Base-by-base conservation (phyloP, 2,888 invertebrate species). In the Ecdyonurus torrentis region DNA sequence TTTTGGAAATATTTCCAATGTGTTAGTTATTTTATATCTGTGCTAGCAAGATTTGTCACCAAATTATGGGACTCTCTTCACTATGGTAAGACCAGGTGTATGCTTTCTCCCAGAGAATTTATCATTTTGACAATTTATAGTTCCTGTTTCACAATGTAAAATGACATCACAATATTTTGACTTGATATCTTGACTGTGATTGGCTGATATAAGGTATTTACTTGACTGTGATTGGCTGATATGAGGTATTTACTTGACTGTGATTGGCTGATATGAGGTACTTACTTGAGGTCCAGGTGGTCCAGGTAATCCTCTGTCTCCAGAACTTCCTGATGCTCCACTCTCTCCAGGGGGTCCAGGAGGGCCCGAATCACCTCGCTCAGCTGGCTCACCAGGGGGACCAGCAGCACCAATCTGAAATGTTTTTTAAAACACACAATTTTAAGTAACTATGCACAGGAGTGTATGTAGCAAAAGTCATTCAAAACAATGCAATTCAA, bases 371-470 rank as follows among this genome's bases (percentile, higher is more conserved):
- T 89, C 89, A 22, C 90, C 89, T 69, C 89, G 77, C 73, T 89
- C 89, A 0, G 86, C 90, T 59, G 87, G 84, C 73, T 90, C 90
- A 19, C 91, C 91, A 0, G 87, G 87, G 1, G 87, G 84, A 1
- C 91, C 91, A 0, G 80, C 77, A 0, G 85, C 83, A 2, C 74
- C 74, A 65, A 70, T 66, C 55, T 55, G 55, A 5, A 37, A n/a
- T n/a, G n/a, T n/a, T n/a, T n/a, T n/a, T n/a, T n/a, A n/a, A n/a
- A n/a, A n/a, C n/a, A n/a, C n/a, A n/a, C n/a, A n/a, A n/a, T n/a
- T n/a, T n/a, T n/a, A n/a, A n/a, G n/a, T n/a, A n/a, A n/a, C n/a
- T n/a, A n/a, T n/a, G n/a, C n/a, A n/a, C n/a, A n/a, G n/a, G n/a
- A n/a, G n/a, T n/a, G n/a, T n/a, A n/a, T n/a, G n/a, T n/a, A n/a